Evolutionary conservation across 2,797 vertebrate species (phyloP).

Genomic region (Lycodopsis pacificus): DNA sequence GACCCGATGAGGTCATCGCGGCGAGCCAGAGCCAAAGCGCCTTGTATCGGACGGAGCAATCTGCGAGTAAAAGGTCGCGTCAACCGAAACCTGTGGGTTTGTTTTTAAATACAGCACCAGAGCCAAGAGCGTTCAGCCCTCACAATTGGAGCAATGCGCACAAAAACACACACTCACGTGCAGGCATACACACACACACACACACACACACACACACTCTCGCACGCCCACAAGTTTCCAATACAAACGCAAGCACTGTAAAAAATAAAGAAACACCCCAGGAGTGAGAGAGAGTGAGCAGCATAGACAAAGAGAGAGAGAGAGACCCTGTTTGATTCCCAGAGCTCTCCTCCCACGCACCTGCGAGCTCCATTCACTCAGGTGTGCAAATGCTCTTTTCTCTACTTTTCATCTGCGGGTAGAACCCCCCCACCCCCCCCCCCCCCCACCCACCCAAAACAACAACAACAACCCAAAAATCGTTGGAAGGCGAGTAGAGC

Average conservation of each 20-base stretch:
- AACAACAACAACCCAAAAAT: slow-evolving; percentile 33
- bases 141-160: slow-evolving; percentile 26
- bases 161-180: background rate
- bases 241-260: slow-evolving; percentile 63
- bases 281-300: slow-evolving; percentile 62
- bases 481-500: slow-evolving; percentile 33
- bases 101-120: slow-evolving; percentile 65
- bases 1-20: slow-evolving; percentile 66
- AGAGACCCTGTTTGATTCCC: slow-evolving; percentile 71
- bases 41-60: slow-evolving; percentile 70
- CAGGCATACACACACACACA: slow-evolving; percentile 23
- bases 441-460: background rate
- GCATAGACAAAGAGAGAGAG: slow-evolving; percentile 51
- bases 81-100: slow-evolving; percentile 69
- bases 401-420: slow-evolving; percentile 64
- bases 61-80: slow-evolving; percentile 60
- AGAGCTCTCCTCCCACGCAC: slow-evolving; percentile 75
- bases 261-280: slow-evolving; percentile 56
- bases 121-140: slow-evolving; percentile 31
- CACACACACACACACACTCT: background rate
- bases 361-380: slow-evolving; percentile 74
- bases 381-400: slow-evolving; percentile 76
- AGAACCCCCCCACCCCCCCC: background rate
- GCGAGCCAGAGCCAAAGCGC: slow-evolving; percentile 52
- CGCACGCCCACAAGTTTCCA: slow-evolving; percentile 59